phyloP scores from a whole-genome alignment of 2,113 vertebrate species.

The Saccopteryx bilineata region DNA sequence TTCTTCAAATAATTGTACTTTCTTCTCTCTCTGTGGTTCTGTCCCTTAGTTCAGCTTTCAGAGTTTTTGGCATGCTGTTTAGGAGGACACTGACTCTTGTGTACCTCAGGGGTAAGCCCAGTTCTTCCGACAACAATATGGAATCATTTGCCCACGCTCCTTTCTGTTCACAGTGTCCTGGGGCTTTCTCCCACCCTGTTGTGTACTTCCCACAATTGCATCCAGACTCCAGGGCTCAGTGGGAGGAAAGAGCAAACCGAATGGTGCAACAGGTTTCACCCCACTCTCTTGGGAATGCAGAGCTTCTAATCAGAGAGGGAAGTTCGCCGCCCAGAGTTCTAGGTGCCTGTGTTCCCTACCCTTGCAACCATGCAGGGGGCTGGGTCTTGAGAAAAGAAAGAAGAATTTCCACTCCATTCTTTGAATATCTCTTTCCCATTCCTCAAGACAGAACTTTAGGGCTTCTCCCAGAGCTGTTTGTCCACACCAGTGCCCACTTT shows the following conservation, averaged over 20 bases:
- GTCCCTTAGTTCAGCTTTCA: neutral
- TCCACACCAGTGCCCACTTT: neutral
- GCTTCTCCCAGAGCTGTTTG: neutral
- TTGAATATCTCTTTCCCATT: neutral
- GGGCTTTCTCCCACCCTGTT: neutral
- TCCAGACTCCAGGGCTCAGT: neutral
- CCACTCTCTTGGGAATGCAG: neutral
- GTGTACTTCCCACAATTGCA: neutral
- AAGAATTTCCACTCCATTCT: neutral
- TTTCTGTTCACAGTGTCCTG: neutral
- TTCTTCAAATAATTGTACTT: neutral
- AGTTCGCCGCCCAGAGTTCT: neutral
- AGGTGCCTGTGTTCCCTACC: neutral
- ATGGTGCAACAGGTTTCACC: neutral
- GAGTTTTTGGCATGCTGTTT: neutral
- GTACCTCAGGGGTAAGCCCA: neutral
- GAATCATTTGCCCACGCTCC: neutral
- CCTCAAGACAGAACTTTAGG: neutral
- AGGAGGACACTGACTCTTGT: neutral
- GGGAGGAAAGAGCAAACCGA: neutral
- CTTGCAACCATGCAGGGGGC: neutral
- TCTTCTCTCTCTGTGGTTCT: neutral
- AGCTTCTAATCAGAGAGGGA: neutral
- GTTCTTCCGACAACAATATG: neutral
- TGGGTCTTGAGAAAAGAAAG: neutral